A percentile compares a stretch with the other conserved stretches of the same genome.
Evolutionary conservation across 2,113 vertebrate species (phyloP).

Genomic region (Brachypteracias leptosomus): DNA sequence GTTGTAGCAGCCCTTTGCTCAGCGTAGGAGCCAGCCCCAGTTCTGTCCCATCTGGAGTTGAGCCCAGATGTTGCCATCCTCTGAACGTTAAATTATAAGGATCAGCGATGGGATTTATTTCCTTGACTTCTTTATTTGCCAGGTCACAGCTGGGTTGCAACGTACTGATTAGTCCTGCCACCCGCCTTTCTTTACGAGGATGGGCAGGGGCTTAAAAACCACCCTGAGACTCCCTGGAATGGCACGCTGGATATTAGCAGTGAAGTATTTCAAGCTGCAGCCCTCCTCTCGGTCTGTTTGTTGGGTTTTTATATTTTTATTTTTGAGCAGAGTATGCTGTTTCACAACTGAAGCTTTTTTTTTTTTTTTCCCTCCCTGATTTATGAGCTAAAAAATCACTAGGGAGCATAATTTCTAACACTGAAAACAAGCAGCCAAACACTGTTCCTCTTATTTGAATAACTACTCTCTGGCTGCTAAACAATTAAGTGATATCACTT

Average conservation of each 20-base stretch:
- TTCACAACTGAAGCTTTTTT: background rate
- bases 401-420: background rate
- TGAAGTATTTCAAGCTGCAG: constrained; percentile 45
- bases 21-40: background rate
- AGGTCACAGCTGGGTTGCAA: constrained; percentile 56
- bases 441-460: background rate
- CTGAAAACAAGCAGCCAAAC: background rate
- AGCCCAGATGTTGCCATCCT: constrained; percentile 56
- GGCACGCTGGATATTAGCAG: constrained; percentile 58
- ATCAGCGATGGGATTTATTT: constrained; percentile 40
- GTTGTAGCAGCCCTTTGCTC: no score
- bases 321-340: background rate
- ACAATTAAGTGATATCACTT: background rate
- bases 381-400: background rate
- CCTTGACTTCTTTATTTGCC: constrained; percentile 37
- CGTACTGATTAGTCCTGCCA: constrained; percentile 50
- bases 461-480: background rate
- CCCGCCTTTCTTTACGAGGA: constrained; percentile 41
- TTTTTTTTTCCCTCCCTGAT: background rate
- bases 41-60: constrained; percentile 43
- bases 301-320: background rate
- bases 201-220: constrained; percentile 60
- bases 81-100: constrained; percentile 32
- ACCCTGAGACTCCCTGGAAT: constrained; percentile 62
- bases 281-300: background rate